These are phyloP conservation scores for Drosophila percnosoma DNA, from an alignment of 2,888 invertebrate species.

Conservation along the genomic window DNA sequence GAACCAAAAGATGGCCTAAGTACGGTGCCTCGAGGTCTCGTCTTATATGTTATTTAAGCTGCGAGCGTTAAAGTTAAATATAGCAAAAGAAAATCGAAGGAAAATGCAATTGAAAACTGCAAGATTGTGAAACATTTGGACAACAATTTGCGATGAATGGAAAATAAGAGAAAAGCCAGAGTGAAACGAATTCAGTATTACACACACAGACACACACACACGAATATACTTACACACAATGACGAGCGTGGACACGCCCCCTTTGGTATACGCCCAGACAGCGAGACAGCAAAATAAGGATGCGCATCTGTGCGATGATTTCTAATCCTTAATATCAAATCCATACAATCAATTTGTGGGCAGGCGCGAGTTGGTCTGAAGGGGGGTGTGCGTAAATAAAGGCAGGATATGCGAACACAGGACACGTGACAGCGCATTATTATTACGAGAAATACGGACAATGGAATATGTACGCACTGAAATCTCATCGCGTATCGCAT, in stretches of 20 bases:
- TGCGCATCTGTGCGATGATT: slow-evolving; percentile 66
- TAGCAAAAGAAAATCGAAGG: slow-evolving; percentile 43
- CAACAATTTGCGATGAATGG: slow-evolving; percentile 22
- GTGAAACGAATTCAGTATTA: slow-evolving; percentile 18
- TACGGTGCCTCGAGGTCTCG: slow-evolving; percentile 3
- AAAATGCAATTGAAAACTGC: slow-evolving; percentile 60
- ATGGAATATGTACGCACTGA: slow-evolving; percentile 20
- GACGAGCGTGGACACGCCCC: background rate
- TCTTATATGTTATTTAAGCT: slow-evolving; percentile 15
- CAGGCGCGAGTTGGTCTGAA: background rate
- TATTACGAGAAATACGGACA: slow-evolving; percentile 42
- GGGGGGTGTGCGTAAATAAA: background rate
- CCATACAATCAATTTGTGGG: slow-evolving; percentile 74
- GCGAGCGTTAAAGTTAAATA: slow-evolving; percentile 41
- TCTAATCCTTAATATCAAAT: slow-evolving; percentile 77
- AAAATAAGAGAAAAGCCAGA: background rate
- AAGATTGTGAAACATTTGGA: slow-evolving; percentile 20
- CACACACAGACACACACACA: slow-evolving; percentile 9
- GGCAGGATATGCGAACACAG: slow-evolving; percentile 1
- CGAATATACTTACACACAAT: background rate
- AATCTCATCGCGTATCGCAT: slow-evolving; percentile 37
- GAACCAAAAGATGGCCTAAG: slow-evolving; percentile 30
- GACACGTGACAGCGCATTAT: slow-evolving; percentile 71
- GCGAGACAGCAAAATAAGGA: slow-evolving; percentile 13
- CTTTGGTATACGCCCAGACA: slow-evolving; percentile 2